Evolutionary conservation across 2,113 vertebrate genomes (phyloP).

Genomic region (Arvicanthis niloticus): DNA sequence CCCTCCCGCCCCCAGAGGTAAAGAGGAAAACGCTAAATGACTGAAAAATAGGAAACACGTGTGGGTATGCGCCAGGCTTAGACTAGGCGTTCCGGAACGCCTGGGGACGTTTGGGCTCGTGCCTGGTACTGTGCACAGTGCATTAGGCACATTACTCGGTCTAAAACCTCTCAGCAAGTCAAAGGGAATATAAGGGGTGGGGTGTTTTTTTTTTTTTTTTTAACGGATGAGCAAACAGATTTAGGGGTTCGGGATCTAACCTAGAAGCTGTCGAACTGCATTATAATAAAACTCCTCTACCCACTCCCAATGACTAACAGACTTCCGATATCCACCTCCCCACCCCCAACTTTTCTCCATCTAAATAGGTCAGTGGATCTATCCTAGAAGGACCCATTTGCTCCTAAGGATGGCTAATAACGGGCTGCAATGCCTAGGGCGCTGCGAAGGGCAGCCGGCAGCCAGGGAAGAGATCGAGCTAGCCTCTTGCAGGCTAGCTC

Average conservation of each 20-base stretch:
- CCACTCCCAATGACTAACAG: not conserved
- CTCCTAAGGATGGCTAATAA: not conserved
- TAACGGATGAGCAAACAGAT: not conserved
- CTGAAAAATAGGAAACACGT: not conserved
- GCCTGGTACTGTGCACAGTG: not conserved
- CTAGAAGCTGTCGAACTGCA: not conserved
- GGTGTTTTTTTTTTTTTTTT: not conserved
- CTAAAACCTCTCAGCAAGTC: slow-evolving; percentile 5
- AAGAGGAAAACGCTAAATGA: not conserved
- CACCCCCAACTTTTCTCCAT: not conserved
- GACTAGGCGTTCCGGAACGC: not conserved
- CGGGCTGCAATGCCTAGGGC: not conserved
- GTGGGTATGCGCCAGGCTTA: too few relatives aligned
- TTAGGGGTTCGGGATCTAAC: not conserved
- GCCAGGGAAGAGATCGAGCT: not conserved
- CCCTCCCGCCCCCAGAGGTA: too few relatives aligned
- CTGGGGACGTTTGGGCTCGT: not conserved
- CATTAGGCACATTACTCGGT: not conserved
- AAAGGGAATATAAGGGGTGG: not conserved
- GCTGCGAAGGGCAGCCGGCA: not conserved
- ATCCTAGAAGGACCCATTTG: not conserved
- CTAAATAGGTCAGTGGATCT: not conserved
- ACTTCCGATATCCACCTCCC: not conserved
- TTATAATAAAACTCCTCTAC: not conserved
- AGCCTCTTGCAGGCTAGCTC: not conserved